phyloP scores from a whole-genome alignment of 1,140 invertebrate species.

The Helicoverpa armigera region DNA sequence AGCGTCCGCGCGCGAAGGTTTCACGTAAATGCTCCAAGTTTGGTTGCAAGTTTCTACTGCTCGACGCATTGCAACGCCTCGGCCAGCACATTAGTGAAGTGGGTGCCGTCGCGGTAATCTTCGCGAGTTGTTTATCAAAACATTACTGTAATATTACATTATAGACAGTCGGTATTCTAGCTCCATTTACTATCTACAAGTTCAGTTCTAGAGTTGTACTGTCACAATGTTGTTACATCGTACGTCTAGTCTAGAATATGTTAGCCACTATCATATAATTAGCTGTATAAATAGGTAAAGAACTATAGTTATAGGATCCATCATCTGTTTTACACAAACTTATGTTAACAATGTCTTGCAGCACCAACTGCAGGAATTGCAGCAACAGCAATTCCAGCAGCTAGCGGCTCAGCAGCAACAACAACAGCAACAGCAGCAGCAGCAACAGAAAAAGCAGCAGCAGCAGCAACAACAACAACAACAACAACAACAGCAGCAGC shows the following conservation, averaged over 20 bases:
- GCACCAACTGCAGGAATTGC: slow-evolving; percentile 74
- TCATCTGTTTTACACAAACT: background rate
- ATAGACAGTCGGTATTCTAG: background rate
- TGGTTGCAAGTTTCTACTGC: slow-evolving; percentile 72
- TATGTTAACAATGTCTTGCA: slow-evolving; percentile 33
- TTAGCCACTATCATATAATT: background rate
- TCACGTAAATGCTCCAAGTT: slow-evolving; percentile 71
- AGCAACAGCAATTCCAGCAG: slow-evolving; percentile 82
- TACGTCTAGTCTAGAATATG: slow-evolving; percentile 11
- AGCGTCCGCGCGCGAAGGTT: slow-evolving; percentile 65
- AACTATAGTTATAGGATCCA: background rate
- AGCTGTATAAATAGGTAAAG: background rate
- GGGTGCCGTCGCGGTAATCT: slow-evolving; percentile 62
- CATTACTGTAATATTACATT: slow-evolving; percentile 3
- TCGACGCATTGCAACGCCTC: slow-evolving; percentile 72
- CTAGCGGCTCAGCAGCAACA: slow-evolving; percentile 74
- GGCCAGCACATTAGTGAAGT: slow-evolving; percentile 69
- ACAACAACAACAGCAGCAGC: slow-evolving; percentile 81
- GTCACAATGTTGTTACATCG: background rate
- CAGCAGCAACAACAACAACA: slow-evolving; percentile 75
- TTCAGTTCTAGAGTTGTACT: background rate
- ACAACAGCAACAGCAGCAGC: slow-evolving; percentile 67
- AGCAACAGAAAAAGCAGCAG: slow-evolving; percentile 70
- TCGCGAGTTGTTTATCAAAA: slow-evolving; percentile 41
- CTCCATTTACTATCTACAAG: background rate